Base-by-base conservation (phyloP, 2,113 vertebrate genomes). In the Cololabis saira region DNA sequence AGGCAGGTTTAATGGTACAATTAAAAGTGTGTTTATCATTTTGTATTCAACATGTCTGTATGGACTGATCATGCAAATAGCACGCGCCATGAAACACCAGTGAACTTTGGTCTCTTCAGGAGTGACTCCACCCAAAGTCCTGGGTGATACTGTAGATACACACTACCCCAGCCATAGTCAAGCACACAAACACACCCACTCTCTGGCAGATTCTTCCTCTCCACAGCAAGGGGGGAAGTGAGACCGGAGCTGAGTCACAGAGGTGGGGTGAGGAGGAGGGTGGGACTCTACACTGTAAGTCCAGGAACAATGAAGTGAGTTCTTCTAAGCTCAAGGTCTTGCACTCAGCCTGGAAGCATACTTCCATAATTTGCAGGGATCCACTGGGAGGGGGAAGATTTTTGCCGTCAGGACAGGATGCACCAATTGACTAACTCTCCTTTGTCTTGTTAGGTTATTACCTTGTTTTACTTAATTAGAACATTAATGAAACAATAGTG, bases 191-290 rank as follows among this genome's bases (percentile, higher is more conserved):
- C 73, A 78, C 76, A 63, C 72, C 58, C 78, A 63, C 67, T 75
- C 71, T 18, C 52, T 53, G 65, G 74, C 75, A 81, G 84, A 90
- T 87, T 79, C 79, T 87, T 84, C 86, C 80, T 87, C 71, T 80
- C 49, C 22, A 52, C 53, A 71, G 80, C 45, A 58, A 64, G 57
- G 82, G 53, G 53, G 87, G 89, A 90, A 91, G 73, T 84, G 64
- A 82, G 60, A 63, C 80, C 8, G 12, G 65, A 57, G 53, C 71
- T 82, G 84, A 91, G 76, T 91, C 88, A 90, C 50, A 70, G 71
- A 70, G 75, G 71, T 52, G 73, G 80, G 55, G 68, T 57, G 43
- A 72, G 47, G 42, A 80, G 54, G 63, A 78, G 71, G 80, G 69
- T 53, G 72, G 64, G 21, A 51, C 52, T 60, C 63, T 57, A 17